A percentile compares a stretch with the other conserved stretches of the same genome.
These are phyloP conservation scores for Chlorops oryzae DNA, from an alignment of 1,140 invertebrate genomes.

Conservation along the genomic window DNA sequence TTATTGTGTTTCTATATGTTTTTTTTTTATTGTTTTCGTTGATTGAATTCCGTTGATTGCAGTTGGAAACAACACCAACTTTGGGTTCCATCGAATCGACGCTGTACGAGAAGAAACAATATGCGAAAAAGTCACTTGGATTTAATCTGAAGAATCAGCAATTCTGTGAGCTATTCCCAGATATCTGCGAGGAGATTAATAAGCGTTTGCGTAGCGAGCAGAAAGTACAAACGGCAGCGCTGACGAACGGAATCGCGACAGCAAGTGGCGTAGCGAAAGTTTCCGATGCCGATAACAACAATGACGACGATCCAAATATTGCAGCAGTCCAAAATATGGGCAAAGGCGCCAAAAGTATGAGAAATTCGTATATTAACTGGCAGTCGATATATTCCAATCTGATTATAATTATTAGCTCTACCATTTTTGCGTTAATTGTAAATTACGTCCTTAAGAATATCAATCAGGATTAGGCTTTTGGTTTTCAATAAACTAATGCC, in stretches of 20 bases:
- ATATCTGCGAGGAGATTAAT: constrained; percentile 40
- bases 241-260: background rate
- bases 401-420: constrained; percentile 45
- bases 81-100: constrained; percentile 90
- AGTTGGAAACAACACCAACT: constrained; percentile 87
- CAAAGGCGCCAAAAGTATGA: constrained; percentile 24
- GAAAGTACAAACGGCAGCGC: background rate
- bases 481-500: constrained; percentile 9
- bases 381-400: constrained; percentile 44
- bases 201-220: constrained; percentile 25
- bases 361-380: constrained; percentile 43
- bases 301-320: constrained; percentile 18
- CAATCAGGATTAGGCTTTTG: constrained; percentile 44
- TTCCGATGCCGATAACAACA: constrained; percentile 6
- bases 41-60: no score
- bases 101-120: constrained; percentile 79
- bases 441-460: constrained; percentile 48
- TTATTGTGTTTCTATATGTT: background rate
- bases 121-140: constrained; percentile 80
- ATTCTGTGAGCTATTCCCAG: constrained; percentile 56
- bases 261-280: constrained; percentile 12
- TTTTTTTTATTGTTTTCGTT: no score
- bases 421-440: constrained; percentile 46
- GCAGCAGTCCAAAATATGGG: constrained; percentile 15
- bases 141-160: constrained; percentile 87